Evolutionary conservation across 2,113 vertebrate species (phyloP), one percentile per base, ranked within the genome.

Genomic region (Pholis gunnellus): DNA sequence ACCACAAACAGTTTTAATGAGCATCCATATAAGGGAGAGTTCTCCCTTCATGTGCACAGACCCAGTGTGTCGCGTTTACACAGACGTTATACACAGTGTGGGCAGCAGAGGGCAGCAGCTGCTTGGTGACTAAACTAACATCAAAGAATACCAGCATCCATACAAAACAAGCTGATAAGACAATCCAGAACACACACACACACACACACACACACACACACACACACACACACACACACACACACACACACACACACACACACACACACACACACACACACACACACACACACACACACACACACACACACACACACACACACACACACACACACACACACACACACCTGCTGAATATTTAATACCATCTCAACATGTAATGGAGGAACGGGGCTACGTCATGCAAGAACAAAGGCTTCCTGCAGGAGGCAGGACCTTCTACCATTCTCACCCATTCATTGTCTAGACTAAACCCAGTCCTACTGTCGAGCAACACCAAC

Each of bases 101-200:
- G 61, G 1, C 91, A 89, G 81, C 52, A 92, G 89, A 65, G 80
- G 85, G 91, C 88, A 87, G 88, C 73, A 88, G 13, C 20, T 71
- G 50, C 36, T 57, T 20, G 44, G 20, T 65, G 42, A 72, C 50
- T 14, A 6, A 34, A 63, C 11, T 25, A n/a, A 25, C n/a, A 50
- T 66, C 52, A 78, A 70, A 63, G 38, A 52, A 64, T 42, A 60
- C 59, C 25, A 46, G 25, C 25, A 50, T 54, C 10, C 56, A 63
- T 56, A 63, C 59, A 63, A 70, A 74, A 78, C 34, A 70, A 44
- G 31, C 31, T 56, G 59, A 82, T 50, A 9, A 15, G 54, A 61
- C 67, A 69, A 34, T 34, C 29, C 18, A 11, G 8, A 38, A 52
- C 68, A 40, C 75, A n/a, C 17, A 50, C 34, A 29, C 34, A 5